These are phyloP conservation scores for Melipona beecheii DNA, from an alignment of 2,888 invertebrate species.

Conservation along the genomic window DNA sequence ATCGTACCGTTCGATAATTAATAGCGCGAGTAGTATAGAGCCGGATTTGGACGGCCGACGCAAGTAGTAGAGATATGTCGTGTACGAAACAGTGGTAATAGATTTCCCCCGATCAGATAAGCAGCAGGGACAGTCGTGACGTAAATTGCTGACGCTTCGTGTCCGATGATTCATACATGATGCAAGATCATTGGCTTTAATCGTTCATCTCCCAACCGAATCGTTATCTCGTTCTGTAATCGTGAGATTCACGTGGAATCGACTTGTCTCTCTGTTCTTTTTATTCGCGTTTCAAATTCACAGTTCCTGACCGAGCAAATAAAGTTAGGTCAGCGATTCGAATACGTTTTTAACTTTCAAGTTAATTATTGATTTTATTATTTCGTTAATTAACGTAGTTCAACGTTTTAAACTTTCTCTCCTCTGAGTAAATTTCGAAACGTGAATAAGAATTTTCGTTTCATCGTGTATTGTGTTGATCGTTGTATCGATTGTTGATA, in stretches of 20 bases:
- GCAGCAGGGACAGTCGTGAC: conserved; percentile 28
- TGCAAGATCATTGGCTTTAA: conserved; percentile 45
- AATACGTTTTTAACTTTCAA: conserved; percentile 22
- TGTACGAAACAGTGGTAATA: conserved; percentile 33
- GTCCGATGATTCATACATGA: conserved; percentile 49
- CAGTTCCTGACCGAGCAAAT: neutral
- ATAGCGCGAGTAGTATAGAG: neutral
- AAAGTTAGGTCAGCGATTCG: neutral
- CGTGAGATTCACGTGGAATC: conserved; percentile 8
- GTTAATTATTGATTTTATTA: neutral
- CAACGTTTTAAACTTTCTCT: too few species aligned
- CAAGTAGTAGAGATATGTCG: conserved; percentile 28
- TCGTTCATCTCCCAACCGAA: conserved; percentile 24
- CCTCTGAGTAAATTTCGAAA: neutral
- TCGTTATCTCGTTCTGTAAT: conserved; percentile 36
- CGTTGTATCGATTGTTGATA: neutral
- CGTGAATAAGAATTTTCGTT: neutral
- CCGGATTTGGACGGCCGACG: neutral
- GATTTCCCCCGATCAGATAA: conserved; percentile 40
- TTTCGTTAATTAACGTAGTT: neutral
- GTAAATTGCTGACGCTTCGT: conserved; percentile 47
- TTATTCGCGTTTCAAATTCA: conserved; percentile 33
- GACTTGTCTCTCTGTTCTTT: neutral
- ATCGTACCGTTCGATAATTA: conserved; percentile 7
- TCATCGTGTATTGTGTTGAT: neutral